Conservation (phyloP, 2,797 vertebrate genomes). For the Ctenosaura bakeri region DNA sequence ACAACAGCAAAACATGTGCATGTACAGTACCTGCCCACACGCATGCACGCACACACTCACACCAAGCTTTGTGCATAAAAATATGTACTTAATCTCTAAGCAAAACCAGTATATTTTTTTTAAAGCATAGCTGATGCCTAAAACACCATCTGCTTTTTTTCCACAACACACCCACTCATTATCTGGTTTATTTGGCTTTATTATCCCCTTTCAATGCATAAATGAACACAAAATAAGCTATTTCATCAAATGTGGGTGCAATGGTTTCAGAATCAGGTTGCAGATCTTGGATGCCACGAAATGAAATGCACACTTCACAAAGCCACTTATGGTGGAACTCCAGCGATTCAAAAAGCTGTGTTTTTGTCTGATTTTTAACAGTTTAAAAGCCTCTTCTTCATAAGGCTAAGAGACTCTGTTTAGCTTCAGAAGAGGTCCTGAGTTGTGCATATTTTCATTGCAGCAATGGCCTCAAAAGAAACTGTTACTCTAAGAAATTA, state of each 20-base stretch:
- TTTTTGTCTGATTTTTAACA: no score
- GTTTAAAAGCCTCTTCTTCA: no score
- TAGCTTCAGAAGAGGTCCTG: no score
- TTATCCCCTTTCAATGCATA: conserved; percentile 68
- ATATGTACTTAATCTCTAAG: conserved; percentile 77
- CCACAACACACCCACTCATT: conserved; percentile 78
- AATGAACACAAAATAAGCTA: conserved; percentile 71
- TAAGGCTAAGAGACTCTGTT: no score
- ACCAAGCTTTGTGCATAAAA: conserved; percentile 56
- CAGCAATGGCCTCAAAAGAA: no score
- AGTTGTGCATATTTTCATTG: no score
- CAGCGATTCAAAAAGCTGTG: no score
- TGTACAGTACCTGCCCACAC: not conserved
- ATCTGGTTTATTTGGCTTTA: conserved; percentile 79
- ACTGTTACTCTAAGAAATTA: no score
- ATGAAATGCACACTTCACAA: not conserved
- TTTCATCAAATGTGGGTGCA: conserved; percentile 75
- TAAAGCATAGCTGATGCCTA: conserved; percentile 73
- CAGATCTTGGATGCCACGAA: not conserved
- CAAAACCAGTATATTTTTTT: conserved; percentile 72
- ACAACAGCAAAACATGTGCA: conserved; percentile 4
- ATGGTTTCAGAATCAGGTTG: not conserved
- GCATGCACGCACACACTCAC: not conserved
- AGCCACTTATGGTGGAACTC: not conserved
- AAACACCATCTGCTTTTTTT: conserved; percentile 77